Base-by-base conservation (phyloP, 2,113 vertebrate genomes). In the Prunella himalayana region DNA sequence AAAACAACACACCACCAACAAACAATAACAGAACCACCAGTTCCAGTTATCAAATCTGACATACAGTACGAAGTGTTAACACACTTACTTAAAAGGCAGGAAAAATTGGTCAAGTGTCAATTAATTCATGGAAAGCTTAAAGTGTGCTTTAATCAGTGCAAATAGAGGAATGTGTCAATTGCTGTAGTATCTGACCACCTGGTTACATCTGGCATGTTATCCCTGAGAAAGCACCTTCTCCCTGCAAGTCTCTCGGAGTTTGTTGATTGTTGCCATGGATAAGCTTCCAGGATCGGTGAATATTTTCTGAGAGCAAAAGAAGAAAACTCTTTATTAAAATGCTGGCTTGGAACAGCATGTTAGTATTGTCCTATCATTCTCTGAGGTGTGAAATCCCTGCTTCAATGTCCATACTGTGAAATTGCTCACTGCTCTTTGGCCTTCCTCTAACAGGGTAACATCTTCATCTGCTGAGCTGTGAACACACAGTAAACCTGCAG, bases 201-300 rank as follows among this genome's bases (percentile, higher is more conserved):
- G 27, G 25, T 49, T 35, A 37, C 16, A 28, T 8, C 53, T n/a
- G 57, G n/a, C 9, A 17, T 7, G 10, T 81, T 95, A 97, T 86
- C 98, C 98, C 94, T 98, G 98, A 23, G 97, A 96, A 90, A 97
- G 90, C 56, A 99, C 50, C 82, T 92, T 96, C 8, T 97, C 97
- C 84, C 98, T 96, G 94, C 98, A 98, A 23, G 89, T 98, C 94
- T 99, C 98, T 47, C 99, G 97, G 42, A 99, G 98, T 94, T 98
- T 98, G 86, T 95, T 86, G 76, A 99, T 96, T 28, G 98, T 98
- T 33, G 97, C 72, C 98, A 96, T 98, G 27, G 99, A 98, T 78
- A 99, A 96, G 82, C 98, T 98, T 76, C 99, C 99, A 3, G 99
- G 99, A 68, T 99, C 99, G 4, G 97, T 97, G 87, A 99, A 99